Evolutionary conservation across 2,113 vertebrate species (phyloP).

Genomic region (Gulo gulo): DNA sequence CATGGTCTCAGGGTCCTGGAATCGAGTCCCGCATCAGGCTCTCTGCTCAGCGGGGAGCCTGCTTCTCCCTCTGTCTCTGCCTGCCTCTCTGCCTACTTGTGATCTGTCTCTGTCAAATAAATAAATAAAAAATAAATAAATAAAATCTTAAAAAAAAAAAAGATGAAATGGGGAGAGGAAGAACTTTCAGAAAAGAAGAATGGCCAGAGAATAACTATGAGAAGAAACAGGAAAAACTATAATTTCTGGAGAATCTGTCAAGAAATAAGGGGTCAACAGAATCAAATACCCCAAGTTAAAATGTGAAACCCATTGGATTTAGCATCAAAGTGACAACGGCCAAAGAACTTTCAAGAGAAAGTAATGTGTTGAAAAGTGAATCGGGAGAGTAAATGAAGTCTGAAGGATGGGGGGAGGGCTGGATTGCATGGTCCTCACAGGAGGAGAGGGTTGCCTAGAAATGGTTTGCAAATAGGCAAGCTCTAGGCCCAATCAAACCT

Average conservation of each 20-base stretch:
- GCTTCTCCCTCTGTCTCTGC: no score
- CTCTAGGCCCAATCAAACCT: neutral
- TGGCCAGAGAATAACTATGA: neutral
- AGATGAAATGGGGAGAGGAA: neutral
- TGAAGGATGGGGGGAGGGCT: neutral
- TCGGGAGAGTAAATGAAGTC: neutral
- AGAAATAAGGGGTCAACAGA: neutral
- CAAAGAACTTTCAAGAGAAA: neutral
- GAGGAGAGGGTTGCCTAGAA: neutral
- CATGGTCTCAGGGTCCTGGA: no score
- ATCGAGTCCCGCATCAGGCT: no score
- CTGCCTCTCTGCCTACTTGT: no score
- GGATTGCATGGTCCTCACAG: neutral
- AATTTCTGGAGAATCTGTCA: neutral
- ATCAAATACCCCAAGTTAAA: neutral
- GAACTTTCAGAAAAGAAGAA: neutral
- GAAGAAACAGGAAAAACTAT: neutral
- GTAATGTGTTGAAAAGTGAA: neutral
- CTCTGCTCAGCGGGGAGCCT: no score
- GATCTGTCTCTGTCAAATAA: no score
- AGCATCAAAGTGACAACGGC: neutral
- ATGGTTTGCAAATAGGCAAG: neutral
- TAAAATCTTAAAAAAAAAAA: no score
- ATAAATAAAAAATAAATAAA: no score
- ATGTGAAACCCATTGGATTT: neutral